These are phyloP conservation scores for Patella vulgata DNA, from an alignment of 1,140 invertebrate genomes.

Conservation along the genomic window DNA sequence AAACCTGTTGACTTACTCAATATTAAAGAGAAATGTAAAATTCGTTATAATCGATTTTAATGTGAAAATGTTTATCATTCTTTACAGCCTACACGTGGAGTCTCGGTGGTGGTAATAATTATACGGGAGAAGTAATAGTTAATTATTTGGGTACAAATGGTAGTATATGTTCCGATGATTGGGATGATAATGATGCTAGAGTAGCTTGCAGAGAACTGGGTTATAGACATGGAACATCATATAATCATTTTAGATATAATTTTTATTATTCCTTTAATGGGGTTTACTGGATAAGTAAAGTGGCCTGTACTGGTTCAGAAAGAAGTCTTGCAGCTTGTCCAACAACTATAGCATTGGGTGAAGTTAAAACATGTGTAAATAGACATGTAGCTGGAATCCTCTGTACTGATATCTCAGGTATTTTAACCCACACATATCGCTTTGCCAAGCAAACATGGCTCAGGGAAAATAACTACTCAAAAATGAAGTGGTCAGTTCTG, in stretches of 20 bases:
- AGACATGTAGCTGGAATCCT: conserved; percentile 44
- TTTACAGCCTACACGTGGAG: conserved; percentile 37
- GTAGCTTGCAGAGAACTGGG: conserved; percentile 53
- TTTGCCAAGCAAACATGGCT: no score
- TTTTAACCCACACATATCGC: not conserved
- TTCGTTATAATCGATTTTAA: no score
- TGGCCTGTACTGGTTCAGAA: conserved; percentile 48
- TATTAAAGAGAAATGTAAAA: no score
- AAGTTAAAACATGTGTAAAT: conserved; percentile 33
- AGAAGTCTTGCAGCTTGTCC: conserved; percentile 32
- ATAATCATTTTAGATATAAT: conserved; percentile 41
- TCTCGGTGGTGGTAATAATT: conserved; percentile 14
- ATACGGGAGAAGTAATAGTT: conserved; percentile 40
- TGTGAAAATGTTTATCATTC: not conserved
- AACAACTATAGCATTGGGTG: conserved; percentile 33
- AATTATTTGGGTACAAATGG: conserved; percentile 43
- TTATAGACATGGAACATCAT: conserved; percentile 40
- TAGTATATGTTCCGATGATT: conserved; percentile 47
- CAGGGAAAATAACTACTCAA: no score
- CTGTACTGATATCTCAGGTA: conserved; percentile 39
- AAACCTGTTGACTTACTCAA: no score
- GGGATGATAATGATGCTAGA: conserved; percentile 46
- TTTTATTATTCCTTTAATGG: conserved; percentile 29
- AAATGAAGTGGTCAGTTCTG: conserved; percentile 38
- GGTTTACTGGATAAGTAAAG: conserved; percentile 47